Percentiles rank a stretch among this genome's conserved stretches.
phyloP scores from a whole-genome alignment of 2,888 invertebrate species.

The Magallana nippona region DNA sequence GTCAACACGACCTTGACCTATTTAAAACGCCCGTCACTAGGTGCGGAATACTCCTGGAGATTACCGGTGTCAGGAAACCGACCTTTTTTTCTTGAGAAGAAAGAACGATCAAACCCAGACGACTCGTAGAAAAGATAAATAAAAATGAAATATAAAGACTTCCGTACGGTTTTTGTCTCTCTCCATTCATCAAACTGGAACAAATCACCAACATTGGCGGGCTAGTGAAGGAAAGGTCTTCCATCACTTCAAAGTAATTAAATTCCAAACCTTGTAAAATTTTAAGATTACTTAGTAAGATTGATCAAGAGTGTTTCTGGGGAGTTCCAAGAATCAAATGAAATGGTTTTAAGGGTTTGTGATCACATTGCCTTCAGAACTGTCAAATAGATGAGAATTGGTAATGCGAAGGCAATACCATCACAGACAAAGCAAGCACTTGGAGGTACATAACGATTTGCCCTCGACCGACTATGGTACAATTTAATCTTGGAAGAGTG shows the following conservation, averaged over 20 bases:
- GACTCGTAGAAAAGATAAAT: neutral
- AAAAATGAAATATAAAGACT: conserved; percentile 5
- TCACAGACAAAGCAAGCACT: conserved; percentile 1
- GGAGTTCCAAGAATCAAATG: conserved; percentile 7
- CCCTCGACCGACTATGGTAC: conserved; percentile 29
- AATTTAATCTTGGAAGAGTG: conserved; percentile 22
- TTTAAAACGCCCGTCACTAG: neutral
- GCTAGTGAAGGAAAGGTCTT: neutral
- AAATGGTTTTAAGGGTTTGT: conserved; percentile 11
- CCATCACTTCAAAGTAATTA: conserved; percentile 28
- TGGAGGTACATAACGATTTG: conserved; percentile 26
- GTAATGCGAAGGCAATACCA: conserved; percentile 13
- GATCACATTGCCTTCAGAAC: conserved; percentile 22
- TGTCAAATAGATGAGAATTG: conserved; percentile 29
- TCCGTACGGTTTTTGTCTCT: neutral
- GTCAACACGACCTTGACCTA: conserved; percentile 6
- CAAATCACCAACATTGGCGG: neutral
- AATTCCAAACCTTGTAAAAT: neutral
- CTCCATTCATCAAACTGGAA: neutral
- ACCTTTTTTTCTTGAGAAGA: neutral
- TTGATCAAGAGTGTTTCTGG: neutral
- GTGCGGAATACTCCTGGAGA: neutral
- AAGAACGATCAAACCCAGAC: neutral
- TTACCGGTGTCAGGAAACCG: too few relatives aligned
- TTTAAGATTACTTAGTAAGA: neutral